phyloP scores from a whole-genome alignment of 2,113 vertebrate species.

The Seriola dumerili region DNA sequence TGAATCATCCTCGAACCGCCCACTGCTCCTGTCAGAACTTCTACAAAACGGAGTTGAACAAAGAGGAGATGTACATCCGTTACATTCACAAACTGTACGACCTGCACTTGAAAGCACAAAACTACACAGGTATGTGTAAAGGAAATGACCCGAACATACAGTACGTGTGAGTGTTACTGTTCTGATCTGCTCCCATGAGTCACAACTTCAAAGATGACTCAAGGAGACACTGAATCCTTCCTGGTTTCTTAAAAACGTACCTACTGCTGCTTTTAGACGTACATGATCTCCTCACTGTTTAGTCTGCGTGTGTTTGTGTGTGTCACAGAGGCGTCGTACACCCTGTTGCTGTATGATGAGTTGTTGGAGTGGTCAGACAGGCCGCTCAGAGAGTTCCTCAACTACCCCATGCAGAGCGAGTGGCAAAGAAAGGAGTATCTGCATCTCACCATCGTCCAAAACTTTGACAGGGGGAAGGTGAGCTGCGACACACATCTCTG shows the following conservation, averaged over 20 bases:
- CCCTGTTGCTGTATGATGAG: constrained; percentile 95
- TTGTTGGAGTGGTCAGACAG: constrained; percentile 96
- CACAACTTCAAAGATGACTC: neutral
- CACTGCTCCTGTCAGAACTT: constrained; percentile 90
- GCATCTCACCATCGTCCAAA: constrained; percentile 96
- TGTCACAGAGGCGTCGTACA: constrained; percentile 94
- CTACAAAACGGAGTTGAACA: constrained; percentile 98
- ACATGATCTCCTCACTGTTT: neutral
- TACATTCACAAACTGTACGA: constrained; percentile 99
- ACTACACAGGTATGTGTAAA: constrained; percentile 93
- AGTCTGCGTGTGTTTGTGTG: constrained; percentile 8
- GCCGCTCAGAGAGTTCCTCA: constrained; percentile 95
- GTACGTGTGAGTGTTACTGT: neutral
- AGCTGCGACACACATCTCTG: neutral
- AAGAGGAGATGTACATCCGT: constrained; percentile 99
- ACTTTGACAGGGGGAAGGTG: constrained; percentile 92
- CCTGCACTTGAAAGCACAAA: constrained; percentile 97
- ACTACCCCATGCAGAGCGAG: constrained; percentile 98
- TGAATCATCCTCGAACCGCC: neutral
- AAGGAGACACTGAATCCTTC: neutral
- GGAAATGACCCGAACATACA: neutral
- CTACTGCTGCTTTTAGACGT: neutral
- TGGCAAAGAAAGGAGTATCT: constrained; percentile 97
- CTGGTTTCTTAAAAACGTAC: neutral
- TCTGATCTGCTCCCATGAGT: neutral